Base-by-base conservation (phyloP, 1,140 invertebrate genomes). In the Drosophila yakuba region DNA sequence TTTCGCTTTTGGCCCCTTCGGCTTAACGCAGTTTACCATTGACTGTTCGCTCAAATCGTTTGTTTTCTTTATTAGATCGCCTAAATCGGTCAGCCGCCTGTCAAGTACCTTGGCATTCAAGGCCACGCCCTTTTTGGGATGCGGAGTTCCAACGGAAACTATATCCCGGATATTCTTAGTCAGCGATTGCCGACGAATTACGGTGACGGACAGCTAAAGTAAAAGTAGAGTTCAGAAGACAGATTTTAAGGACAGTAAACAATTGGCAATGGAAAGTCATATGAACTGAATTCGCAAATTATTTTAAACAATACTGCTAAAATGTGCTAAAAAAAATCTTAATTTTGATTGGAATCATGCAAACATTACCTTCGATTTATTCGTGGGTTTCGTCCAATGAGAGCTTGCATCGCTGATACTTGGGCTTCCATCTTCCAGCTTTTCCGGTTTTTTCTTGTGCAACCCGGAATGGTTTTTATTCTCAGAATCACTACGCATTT, bases 91-190 rank as follows among this genome's bases (percentile, higher is more conserved):
- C 12, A 36, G 10, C 8, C 71, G 43, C 6, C 20, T 48, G n/a
- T 32, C 7, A 8, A 79, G 57, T 0, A 1, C 2, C 35, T 36
- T 47, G 5, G 43, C 61, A 50, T 61, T 66, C 0, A 79, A 4
- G 2, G 36, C 77, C 3, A 61, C 38, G 6, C 28, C 43, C 3
- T 79, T 79, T 2, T 0, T 36, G 0, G 77, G 77, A 67, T 79
- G 76, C 7, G 76, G 76, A 8, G 76, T 79, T 11, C 68, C 76
- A 6, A 56, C 6, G 15, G 57, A 35, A 20, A 68, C 10, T 3
- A 32, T 8, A 1, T 38, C 15, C 8, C 35, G 52, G 1, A 2
- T 2, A 28, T 2, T 32, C 28, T 1, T 20, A 8, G 4, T 15
- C 15, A 12, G 15, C 10, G 50, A 52, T 1, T 2, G 2, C 4